Conservation (phyloP, 2,113 vertebrate genomes). For the Crypturellus undulatus region DNA sequence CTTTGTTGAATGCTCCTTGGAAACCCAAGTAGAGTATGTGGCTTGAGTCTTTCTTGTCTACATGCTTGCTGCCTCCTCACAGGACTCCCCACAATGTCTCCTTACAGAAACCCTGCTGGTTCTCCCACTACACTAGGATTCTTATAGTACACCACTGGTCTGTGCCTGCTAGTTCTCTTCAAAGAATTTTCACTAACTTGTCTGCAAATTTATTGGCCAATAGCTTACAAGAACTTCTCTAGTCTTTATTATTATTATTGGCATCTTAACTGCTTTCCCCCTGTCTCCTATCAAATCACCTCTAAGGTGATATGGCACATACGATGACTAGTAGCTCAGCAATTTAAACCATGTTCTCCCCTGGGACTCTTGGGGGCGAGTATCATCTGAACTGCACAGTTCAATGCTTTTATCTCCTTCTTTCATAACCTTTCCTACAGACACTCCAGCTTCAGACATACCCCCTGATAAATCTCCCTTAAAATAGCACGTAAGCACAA, state of each 20-base stretch:
- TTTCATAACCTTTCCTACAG: not conserved
- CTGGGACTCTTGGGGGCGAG: not conserved
- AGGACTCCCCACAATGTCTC: not conserved
- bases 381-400: not conserved
- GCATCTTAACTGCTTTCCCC: not conserved
- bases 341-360: not conserved
- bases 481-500: not conserved
- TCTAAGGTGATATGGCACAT: not conserved
- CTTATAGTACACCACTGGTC: not conserved
- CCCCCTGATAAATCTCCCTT: not conserved
- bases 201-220: not conserved
- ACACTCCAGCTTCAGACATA: not conserved
- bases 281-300: not conserved
- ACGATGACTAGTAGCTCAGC: not conserved
- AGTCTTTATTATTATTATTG: not conserved
- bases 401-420: not conserved
- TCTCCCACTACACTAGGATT: not conserved
- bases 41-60: not conserved
- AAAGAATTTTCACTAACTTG: not conserved
- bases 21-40: not conserved
- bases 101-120: not conserved
- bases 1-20: not conserved
- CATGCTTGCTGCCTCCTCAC: not conserved
- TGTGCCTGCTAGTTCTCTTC: not conserved
- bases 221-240: not conserved